Percentiles rank a stretch among this genome's conserved stretches.
These are phyloP conservation scores for Xestia sexstrigata DNA, from an alignment of 2,888 invertebrate genomes.

Conservation along the genomic window DNA sequence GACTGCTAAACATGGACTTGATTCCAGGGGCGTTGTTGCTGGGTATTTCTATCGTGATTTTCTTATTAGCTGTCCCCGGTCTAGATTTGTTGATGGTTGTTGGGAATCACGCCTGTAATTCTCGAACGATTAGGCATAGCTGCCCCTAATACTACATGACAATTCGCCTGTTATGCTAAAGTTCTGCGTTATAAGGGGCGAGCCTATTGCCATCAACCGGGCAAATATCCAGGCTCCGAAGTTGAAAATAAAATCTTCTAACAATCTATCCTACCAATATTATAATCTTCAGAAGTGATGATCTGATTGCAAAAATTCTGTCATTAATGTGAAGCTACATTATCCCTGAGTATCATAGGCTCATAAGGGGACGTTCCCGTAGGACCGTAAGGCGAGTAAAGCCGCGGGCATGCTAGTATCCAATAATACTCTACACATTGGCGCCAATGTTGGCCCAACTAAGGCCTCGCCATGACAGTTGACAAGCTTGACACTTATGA, in stretches of 20 bases:
- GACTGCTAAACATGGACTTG: not conserved
- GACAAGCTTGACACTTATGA: conserved; percentile 80
- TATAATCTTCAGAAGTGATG: not conserved
- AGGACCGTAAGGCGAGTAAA: not conserved
- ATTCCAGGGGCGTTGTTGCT: not conserved
- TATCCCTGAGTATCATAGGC: not conserved
- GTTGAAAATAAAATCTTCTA: not conserved
- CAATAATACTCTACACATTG: conserved; percentile 48
- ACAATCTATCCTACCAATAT: not conserved
- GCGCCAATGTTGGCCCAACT: conserved; percentile 62
- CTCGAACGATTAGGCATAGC: not conserved
- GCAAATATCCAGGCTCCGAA: not conserved
- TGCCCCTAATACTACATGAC: too few species aligned
- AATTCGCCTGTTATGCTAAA: too few species aligned
- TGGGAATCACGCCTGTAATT: too few species aligned
- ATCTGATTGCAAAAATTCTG: not conserved
- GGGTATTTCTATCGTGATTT: not conserved
- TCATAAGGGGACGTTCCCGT: not conserved
- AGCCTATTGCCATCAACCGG: not conserved
- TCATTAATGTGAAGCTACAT: not conserved
- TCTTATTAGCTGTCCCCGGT: not conserved
- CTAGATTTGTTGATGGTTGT: not conserved
- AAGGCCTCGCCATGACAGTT: conserved; percentile 71
- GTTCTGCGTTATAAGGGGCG: not conserved
- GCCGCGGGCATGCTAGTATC: not conserved